phyloP scores from a whole-genome alignment of 2,113 vertebrate species.

The Phyllopteryx taeniolatus region DNA sequence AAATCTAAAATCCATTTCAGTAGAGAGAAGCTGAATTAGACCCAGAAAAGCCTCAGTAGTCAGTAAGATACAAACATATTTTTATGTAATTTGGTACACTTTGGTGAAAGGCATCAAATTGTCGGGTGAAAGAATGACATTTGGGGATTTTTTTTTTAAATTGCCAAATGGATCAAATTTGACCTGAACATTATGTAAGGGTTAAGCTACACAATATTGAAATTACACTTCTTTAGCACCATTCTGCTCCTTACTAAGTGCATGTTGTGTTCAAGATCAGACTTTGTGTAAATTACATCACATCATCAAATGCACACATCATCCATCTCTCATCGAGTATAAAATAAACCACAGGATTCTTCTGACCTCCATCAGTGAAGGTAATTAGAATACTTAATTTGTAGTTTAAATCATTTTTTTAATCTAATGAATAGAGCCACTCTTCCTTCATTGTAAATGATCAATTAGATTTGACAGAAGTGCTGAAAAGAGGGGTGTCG shows the following conservation, averaged over 20 bases:
- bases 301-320: neutral
- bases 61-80: too few relatives aligned
- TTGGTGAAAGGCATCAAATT: too few relatives aligned
- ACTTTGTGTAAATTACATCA: neutral
- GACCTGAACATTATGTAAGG: neutral
- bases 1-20: too few relatives aligned
- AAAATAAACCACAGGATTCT: slow-evolving; percentile 1
- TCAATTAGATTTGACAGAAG: slow-evolving; percentile 49
- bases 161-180: neutral
- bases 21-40: too few relatives aligned
- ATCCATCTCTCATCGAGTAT: neutral
- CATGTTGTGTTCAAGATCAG: neutral
- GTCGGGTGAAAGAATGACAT: too few relatives aligned
- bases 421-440: slow-evolving; percentile 38
- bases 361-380: slow-evolving; percentile 5
- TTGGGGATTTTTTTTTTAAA: too few relatives aligned
- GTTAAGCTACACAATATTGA: neutral
- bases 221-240: neutral
- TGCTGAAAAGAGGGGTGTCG: slow-evolving; percentile 7
- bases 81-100: too few relatives aligned
- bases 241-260: neutral
- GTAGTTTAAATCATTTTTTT: slow-evolving; percentile 25
- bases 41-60: too few relatives aligned
- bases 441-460: slow-evolving; percentile 46
- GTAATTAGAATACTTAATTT: slow-evolving; percentile 36